Evolutionary conservation across 2,113 vertebrate species (phyloP).

Genomic region (Tachysurus vachellii): DNA sequence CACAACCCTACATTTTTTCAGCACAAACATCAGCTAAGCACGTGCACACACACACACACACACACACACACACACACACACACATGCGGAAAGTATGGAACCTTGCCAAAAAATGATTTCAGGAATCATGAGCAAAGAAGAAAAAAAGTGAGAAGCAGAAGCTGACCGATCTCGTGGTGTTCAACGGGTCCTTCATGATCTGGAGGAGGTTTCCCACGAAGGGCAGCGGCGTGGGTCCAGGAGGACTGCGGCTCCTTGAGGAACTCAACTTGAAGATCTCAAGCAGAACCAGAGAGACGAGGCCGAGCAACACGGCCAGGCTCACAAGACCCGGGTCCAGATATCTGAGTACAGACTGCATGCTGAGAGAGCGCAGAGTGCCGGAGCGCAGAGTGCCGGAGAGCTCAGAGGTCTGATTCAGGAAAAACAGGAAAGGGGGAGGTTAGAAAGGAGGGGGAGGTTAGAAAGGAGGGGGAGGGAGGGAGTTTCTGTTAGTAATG

Average conservation of each 20-base stretch:
- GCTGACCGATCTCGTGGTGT: conserved; percentile 35
- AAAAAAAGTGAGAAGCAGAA: neutral
- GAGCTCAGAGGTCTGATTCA: neutral
- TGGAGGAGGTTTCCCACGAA: conserved; percentile 43
- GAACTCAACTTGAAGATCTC: conserved; percentile 46
- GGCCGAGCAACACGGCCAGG: conserved; percentile 7
- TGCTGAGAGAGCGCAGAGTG: conserved; percentile 17
- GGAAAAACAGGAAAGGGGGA: conserved; percentile 1
- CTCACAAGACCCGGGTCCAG: conserved; percentile 20
- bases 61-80: neutral
- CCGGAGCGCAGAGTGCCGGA: too few species aligned
- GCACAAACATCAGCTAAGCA: neutral
- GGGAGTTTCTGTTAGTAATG: too few species aligned
- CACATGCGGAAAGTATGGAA: neutral
- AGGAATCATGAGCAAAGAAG: neutral
- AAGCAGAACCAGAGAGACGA: conserved; percentile 38
- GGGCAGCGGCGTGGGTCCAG: conserved; percentile 48
- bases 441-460: neutral
- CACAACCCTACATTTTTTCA: neutral
- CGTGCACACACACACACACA: too few species aligned
- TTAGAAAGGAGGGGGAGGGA: neutral
- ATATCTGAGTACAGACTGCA: conserved; percentile 32
- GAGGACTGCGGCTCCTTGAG: conserved; percentile 33
- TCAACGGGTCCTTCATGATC: conserved; percentile 31
- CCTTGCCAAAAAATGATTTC: neutral